These are phyloP conservation scores for Zygogramma bicolorata DNA, from an alignment of 2,888 invertebrate genomes.

Conservation along the genomic window DNA sequence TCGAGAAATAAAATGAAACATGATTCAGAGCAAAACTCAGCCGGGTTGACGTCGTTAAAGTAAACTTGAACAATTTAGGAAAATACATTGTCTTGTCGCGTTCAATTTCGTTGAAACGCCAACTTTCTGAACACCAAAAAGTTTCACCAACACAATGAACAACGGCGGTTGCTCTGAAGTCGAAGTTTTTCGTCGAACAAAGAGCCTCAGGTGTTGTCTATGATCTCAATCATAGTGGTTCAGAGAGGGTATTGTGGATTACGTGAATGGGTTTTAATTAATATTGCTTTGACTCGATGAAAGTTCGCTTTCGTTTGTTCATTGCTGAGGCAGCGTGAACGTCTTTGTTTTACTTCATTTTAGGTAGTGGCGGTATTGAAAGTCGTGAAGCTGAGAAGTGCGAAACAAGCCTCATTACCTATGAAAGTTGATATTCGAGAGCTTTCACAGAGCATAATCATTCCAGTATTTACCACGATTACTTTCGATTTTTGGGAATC, in stretches of 20 bases:
- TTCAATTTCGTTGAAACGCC: slow-evolving; percentile 5
- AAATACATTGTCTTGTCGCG: slow-evolving; percentile 21
- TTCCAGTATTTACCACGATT: no score
- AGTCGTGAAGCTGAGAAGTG: no score
- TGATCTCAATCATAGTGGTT: slow-evolving; percentile 1
- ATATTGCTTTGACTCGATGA: background rate
- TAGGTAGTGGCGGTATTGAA: no score
- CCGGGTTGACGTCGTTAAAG: background rate
- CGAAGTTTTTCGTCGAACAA: slow-evolving; percentile 1
- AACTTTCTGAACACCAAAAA: background rate
- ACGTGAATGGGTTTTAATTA: background rate
- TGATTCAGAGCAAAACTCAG: slow-evolving; percentile 9
- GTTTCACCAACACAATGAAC: background rate
- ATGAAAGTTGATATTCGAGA: no score
- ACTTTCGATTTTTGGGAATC: no score
- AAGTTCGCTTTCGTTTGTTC: background rate
- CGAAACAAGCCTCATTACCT: no score
- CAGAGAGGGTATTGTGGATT: background rate
- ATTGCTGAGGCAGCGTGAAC: background rate
- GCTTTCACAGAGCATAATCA: no score
- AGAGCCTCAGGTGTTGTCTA: background rate
- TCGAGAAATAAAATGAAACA: background rate
- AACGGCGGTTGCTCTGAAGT: background rate
- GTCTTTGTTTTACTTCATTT: background rate
- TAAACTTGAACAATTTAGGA: slow-evolving; percentile 21